These are phyloP conservation scores for Gallinago jamesoni DNA, from an alignment of 2,113 vertebrate species.

Conservation along the genomic window DNA sequence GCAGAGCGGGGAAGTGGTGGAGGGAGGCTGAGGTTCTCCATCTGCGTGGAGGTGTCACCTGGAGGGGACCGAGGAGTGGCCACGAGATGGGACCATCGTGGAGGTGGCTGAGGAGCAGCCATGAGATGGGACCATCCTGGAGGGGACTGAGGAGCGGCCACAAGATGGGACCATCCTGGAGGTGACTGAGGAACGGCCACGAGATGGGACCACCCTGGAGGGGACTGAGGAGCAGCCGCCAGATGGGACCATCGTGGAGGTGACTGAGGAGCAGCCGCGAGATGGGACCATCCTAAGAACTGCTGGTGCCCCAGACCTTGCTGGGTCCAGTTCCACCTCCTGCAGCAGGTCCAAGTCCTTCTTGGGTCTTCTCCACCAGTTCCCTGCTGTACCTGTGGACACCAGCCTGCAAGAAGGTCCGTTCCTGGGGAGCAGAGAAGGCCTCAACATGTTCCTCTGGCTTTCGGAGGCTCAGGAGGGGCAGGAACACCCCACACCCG, in stretches of 20 bases:
- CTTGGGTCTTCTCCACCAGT: fast-evolving
- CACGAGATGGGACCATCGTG: too few relatives aligned
- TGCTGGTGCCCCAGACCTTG: not conserved
- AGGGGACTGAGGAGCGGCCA: not conserved
- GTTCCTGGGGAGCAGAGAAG: fast-evolving
- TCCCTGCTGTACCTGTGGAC: fast-evolving
- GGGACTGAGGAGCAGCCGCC: too few relatives aligned
- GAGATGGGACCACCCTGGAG: not conserved
- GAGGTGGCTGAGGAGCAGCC: not conserved
- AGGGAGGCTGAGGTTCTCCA: not conserved
- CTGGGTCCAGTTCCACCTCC: not conserved
- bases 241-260: too few relatives aligned
- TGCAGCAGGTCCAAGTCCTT: not conserved
- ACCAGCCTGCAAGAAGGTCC: fast-evolving
- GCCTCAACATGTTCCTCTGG: fast-evolving
- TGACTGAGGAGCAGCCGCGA: too few relatives aligned
- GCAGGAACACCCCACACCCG: not conserved
- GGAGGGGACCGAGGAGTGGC: not conserved
- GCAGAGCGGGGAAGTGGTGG: fast-evolving
- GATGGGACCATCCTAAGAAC: not conserved
- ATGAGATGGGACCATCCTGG: too few relatives aligned
- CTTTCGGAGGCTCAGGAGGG: not conserved
- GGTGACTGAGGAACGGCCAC: not conserved
- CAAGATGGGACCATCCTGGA: too few relatives aligned
- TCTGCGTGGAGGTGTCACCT: not conserved